phyloP scores from a whole-genome alignment of 2,888 invertebrate genomes.

The Xylota segnis region DNA sequence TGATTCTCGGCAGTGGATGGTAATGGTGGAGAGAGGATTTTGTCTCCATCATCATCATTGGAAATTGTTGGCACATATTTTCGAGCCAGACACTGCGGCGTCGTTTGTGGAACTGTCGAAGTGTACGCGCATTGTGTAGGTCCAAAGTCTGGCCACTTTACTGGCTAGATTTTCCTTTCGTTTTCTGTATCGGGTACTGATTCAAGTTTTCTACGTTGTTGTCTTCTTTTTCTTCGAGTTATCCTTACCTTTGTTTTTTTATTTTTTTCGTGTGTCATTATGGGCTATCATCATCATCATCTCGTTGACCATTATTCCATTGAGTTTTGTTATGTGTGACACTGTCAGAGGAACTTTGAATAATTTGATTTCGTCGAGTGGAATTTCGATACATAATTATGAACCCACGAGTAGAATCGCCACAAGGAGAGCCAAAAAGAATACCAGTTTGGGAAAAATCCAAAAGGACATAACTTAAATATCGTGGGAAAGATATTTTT shows the following conservation, averaged over 20 bases:
- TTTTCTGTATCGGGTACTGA: conserved; percentile 53
- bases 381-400: conserved; percentile 73
- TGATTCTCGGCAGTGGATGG: not conserved
- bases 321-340: conserved; percentile 70
- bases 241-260: conserved; percentile 31
- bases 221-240: conserved; percentile 37
- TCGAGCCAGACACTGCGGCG: conserved; percentile 73
- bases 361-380: conserved; percentile 68
- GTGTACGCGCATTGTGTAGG: conserved; percentile 64
- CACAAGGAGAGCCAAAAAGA: conserved; percentile 4
- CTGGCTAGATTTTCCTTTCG: conserved; percentile 72
- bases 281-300: conserved; percentile 72
- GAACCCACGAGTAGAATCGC: conserved; percentile 43
- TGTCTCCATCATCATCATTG: conserved; percentile 68
- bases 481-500: conserved; percentile 49
- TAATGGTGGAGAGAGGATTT: conserved; percentile 23
- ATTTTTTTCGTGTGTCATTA: conserved; percentile 49
- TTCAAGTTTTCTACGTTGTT: conserved; percentile 42
- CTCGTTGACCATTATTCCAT: conserved; percentile 71
- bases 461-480: conserved; percentile 46
- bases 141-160: conserved; percentile 62
- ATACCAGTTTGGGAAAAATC: conserved; percentile 62
- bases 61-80: conserved; percentile 74
- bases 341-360: conserved; percentile 66
- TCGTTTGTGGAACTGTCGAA: conserved; percentile 71